Base-by-base conservation (phyloP, 92 coral and sea anemone genomes). In the Paragorgia papillata region DNA sequence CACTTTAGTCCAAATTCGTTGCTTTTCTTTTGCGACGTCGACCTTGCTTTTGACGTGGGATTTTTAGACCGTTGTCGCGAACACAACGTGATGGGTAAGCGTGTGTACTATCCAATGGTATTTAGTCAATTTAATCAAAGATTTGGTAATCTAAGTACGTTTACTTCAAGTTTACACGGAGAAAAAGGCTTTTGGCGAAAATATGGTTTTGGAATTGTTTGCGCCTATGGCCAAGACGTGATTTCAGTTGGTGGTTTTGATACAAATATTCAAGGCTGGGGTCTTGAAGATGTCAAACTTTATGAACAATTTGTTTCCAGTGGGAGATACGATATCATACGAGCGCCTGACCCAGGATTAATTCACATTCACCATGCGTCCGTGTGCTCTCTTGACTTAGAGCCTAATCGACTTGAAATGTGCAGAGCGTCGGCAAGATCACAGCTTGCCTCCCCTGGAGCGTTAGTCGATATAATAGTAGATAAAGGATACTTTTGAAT, bases 191-290 rank as follows among this genome's bases (percentile, higher is more conserved):
- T 95, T 65, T 95, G 99, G 99, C 65, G 99, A 31, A 85, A 83
- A 3, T 95, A 95, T 69, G 99, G 95, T 0, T 95, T 95, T 66
- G 99, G 99, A 32, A 95, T 95, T 40, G 99, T 91, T 27, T 81
- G 92, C 55, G 87, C 83, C 83, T 91, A 95, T 50, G 87, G 90
- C 48, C 84, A 81, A 66, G 99, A 95, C 50, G 73, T 95, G 13
- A 85, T 48, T 30, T 57, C 85, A 0, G 96, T 89, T 8, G 99
- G 99, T 14, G 99, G 99, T 8, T 95, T 95, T 49, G 97, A 95
- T 68, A 91, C 97, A 9, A 95, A 88, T 9, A 95, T 95, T 65
- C 88, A 79, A 74, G 99, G 99, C 15, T 95, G 99, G 99, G 99
- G 99, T 0, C 81, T 91, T 17, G 99, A 95, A 44, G 99, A 95